Percentiles rank a stretch among this genome's conserved stretches.
phyloP scores from a whole-genome alignment of 37 sponge, comb jelly and placozoan species.

The Cladorhizidae sp. region DNA sequence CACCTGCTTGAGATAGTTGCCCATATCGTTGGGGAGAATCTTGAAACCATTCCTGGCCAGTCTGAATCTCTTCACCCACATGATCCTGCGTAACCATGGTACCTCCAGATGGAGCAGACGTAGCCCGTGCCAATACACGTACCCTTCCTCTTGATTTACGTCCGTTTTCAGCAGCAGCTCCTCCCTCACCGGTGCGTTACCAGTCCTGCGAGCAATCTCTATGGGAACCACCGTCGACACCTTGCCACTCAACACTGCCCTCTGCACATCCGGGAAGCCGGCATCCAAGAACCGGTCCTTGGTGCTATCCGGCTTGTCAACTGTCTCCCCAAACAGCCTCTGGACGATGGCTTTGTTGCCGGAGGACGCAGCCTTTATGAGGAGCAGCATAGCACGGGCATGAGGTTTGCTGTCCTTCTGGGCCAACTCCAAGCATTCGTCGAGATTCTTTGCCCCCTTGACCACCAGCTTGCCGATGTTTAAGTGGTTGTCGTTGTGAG shows the following conservation, averaged over 20 bases:
- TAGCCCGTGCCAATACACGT: constrained; percentile 81
- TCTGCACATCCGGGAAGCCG: constrained; percentile 55
- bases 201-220: constrained; percentile 64
- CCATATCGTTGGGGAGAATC: constrained; percentile 64
- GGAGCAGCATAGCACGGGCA: constrained; percentile 59
- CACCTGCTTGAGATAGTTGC: constrained; percentile 67
- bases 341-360: constrained; percentile 58
- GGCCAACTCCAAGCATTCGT: constrained; percentile 34
- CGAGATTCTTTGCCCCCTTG: constrained; percentile 58
- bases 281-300: constrained; percentile 19
- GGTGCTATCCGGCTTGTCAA: not conserved
- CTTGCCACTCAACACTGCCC: constrained; percentile 43
- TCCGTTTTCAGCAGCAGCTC: constrained; percentile 86
- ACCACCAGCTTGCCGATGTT: constrained; percentile 68
- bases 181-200: constrained; percentile 35
- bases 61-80: constrained; percentile 71
- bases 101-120: constrained; percentile 63
- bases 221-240: constrained; percentile 81
- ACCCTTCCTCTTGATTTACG: constrained; percentile 58
- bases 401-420: constrained; percentile 37
- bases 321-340: constrained; percentile 57
- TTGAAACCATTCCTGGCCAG: constrained; percentile 77
- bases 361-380: constrained; percentile 54
- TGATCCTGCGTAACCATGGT: constrained; percentile 69
- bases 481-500: constrained; percentile 48